Evolutionary conservation across 2,888 invertebrate species (phyloP).

Genomic region (Ormyrus pomaceus): DNA sequence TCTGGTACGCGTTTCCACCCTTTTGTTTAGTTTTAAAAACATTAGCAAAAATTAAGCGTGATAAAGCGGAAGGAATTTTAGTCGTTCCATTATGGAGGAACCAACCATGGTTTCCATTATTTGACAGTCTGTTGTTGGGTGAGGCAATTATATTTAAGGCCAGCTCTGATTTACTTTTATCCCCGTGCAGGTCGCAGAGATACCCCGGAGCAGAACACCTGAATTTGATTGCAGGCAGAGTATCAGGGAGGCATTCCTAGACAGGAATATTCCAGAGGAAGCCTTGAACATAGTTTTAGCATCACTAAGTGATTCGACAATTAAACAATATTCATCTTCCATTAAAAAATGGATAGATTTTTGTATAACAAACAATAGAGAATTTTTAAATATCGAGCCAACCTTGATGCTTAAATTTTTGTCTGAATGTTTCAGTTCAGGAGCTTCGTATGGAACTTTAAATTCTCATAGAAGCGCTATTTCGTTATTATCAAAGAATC

Average conservation of each 20-base stretch:
- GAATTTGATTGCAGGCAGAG: slow-evolving; percentile 48
- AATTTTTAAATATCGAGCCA: slow-evolving; percentile 6
- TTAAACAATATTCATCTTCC: slow-evolving; percentile 56
- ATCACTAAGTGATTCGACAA: slow-evolving; percentile 52
- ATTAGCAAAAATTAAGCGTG: slow-evolving; percentile 45
- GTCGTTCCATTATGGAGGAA: slow-evolving; percentile 37
- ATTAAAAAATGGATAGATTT: slow-evolving; percentile 58
- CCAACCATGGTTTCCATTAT: too few relatives aligned
- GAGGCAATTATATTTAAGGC: slow-evolving; percentile 3
- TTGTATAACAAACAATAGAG: too few relatives aligned
- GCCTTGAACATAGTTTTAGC: slow-evolving; percentile 48
- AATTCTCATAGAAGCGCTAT: slow-evolving; percentile 56
- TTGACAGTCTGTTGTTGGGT: too few relatives aligned
- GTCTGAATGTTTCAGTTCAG: slow-evolving; percentile 44
- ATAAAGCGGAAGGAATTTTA: slow-evolving; percentile 38
- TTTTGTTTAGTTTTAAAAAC: slow-evolving; percentile 48
- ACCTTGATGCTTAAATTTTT: slow-evolving; percentile 45
- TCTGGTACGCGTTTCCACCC: slow-evolving; percentile 55
- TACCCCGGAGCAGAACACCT: slow-evolving; percentile 41
- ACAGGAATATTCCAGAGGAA: slow-evolving; percentile 14
- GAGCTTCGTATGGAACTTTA: slow-evolving; percentile 56
- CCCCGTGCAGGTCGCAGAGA: slow-evolving; percentile 17
- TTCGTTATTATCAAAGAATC: slow-evolving; percentile 49
- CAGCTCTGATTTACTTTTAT: slow-evolving; percentile 17
- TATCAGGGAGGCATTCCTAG: too few relatives aligned